Evolutionary conservation across 2,888 invertebrate genomes (phyloP).

Genomic region (Melinopterus prodromus): DNA sequence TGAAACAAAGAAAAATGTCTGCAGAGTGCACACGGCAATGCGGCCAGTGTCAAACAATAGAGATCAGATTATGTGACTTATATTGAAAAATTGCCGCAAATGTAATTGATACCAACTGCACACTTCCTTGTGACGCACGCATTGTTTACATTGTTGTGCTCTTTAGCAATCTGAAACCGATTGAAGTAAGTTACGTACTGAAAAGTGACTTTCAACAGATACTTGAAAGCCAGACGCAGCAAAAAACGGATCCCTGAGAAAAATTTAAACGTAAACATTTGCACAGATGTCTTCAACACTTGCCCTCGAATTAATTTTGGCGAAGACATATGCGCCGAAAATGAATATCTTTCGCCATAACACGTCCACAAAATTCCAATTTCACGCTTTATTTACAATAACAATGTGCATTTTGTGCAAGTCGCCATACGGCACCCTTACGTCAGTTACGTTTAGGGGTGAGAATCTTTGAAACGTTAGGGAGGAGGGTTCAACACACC

Average conservation of each 20-base stretch:
- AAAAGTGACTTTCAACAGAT: not conserved
- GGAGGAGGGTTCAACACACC: conserved; percentile 57
- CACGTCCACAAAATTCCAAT: not conserved
- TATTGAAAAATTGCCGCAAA: conserved; percentile 21
- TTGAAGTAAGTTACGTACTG: not conserved
- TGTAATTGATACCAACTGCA: conserved; percentile 19
- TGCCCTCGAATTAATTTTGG: too few relatives aligned
- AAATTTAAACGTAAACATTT: too few relatives aligned
- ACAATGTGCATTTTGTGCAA: not conserved
- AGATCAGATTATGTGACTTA: conserved; percentile 5
- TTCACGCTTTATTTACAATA: not conserved
- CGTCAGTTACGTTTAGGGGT: conserved; percentile 43
- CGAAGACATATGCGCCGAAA: too few relatives aligned
- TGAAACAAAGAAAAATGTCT: conserved; percentile 14
- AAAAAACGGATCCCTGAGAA: not conserved
- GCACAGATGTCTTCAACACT: too few relatives aligned
- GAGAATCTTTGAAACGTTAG: conserved; percentile 38
- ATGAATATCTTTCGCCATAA: too few relatives aligned
- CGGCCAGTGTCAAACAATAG: conserved; percentile 11
- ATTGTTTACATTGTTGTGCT: not conserved
- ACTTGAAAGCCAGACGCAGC: not conserved
- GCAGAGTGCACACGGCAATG: not conserved
- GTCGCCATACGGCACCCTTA: conserved; percentile 42
- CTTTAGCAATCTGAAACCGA: not conserved
- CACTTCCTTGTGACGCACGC: conserved; percentile 13